Evolutionary conservation across 1,140 invertebrate genomes (phyloP).

Genomic region (Elymnias hypermnestra): DNA sequence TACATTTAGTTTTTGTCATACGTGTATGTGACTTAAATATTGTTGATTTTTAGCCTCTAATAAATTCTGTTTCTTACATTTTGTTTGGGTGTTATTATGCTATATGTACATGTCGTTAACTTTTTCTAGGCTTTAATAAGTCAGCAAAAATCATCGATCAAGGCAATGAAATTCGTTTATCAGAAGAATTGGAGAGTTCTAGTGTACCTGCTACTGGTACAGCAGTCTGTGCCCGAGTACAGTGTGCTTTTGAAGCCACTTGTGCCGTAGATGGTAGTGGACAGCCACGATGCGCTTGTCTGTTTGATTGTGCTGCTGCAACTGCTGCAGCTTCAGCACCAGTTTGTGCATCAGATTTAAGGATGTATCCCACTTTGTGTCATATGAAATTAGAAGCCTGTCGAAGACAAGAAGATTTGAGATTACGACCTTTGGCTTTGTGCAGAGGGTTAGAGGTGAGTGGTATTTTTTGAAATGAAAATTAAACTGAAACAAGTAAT

Average conservation of each 20-base stretch:
- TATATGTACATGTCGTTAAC: background rate
- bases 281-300: slow-evolving; percentile 79
- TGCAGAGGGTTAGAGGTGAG: slow-evolving; percentile 58
- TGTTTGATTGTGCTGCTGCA: slow-evolving; percentile 81
- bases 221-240: slow-evolving; percentile 85
- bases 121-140: slow-evolving; percentile 34
- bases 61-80: no score
- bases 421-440: slow-evolving; percentile 74
- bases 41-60: no score
- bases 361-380: slow-evolving; percentile 89
- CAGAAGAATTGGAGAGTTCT: slow-evolving; percentile 43
- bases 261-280: slow-evolving; percentile 85
- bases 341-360: slow-evolving; percentile 89
- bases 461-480: background rate
- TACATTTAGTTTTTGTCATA: no score
- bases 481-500: no score
- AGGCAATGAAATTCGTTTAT: slow-evolving; percentile 46
- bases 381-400: slow-evolving; percentile 92
- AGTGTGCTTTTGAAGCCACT: slow-evolving; percentile 89
- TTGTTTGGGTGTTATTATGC: no score
- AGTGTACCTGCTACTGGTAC: slow-evolving; percentile 41
- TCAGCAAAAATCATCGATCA: slow-evolving; percentile 35
- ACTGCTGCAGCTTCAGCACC: slow-evolving; percentile 73
- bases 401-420: slow-evolving; percentile 86
- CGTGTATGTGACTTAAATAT: no score